A percentile compares a stretch with the other conserved stretches of the same genome.
phyloP scores from a whole-genome alignment of 2,797 vertebrate genomes.

The Iguana delicatissima region DNA sequence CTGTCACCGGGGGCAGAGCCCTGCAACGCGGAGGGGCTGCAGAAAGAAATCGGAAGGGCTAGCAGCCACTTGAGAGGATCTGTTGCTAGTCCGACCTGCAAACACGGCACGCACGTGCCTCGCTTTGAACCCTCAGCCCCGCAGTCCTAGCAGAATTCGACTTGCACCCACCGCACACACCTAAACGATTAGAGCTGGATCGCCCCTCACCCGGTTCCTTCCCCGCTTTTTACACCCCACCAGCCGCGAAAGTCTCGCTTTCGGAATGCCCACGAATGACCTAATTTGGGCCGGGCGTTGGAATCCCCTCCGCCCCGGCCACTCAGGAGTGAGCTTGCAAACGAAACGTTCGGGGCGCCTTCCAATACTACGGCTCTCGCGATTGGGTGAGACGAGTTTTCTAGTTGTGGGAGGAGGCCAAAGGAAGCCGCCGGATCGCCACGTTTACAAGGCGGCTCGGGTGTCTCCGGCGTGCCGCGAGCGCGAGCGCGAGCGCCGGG shows the following conservation, averaged over 20 bases:
- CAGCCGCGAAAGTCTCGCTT: neutral
- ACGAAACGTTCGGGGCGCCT: accelerated
- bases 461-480: neutral
- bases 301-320: neutral
- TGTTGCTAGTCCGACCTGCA: neutral
- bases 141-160: neutral
- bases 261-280: slow-evolving; percentile 1
- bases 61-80: too few relatives aligned
- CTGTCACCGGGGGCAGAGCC: neutral
- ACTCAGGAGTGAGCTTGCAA: slow-evolving; percentile 27
- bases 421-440: slow-evolving; percentile 60
- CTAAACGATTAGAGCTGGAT: too few relatives aligned
- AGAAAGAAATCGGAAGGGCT: too few relatives aligned
- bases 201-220: too few relatives aligned
- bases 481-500: neutral
- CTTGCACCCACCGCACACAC: too few relatives aligned
- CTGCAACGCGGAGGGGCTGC: slow-evolving; percentile 10
- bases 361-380: neutral
- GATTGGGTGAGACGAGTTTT: slow-evolving; percentile 19
- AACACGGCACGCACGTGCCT: neutral
- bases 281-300: neutral
- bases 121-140: neutral
- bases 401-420: neutral
- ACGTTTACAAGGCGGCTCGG: slow-evolving; percentile 66
- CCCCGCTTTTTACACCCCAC: neutral